Evolutionary conservation across 2,797 vertebrate genomes (phyloP).

Genomic region (Crax fasciolata): DNA sequence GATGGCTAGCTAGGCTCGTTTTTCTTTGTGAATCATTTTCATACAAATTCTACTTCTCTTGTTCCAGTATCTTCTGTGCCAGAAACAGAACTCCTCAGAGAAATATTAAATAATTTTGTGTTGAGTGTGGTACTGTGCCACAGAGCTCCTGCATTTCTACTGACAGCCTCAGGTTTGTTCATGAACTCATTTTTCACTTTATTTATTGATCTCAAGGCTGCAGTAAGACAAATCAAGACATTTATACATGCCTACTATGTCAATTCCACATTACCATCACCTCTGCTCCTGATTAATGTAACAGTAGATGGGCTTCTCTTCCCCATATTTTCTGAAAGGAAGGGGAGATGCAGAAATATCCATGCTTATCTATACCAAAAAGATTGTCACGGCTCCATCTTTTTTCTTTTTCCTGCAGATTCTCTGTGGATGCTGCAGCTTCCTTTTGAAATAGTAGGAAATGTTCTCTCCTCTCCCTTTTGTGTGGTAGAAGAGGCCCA

Average conservation of each 20-base stretch:
- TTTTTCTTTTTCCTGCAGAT: neutral
- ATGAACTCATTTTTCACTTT: constrained; percentile 37
- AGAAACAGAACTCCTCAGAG: constrained; percentile 2
- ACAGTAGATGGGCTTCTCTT: neutral
- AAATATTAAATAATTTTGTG: constrained; percentile 61
- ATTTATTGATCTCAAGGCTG: constrained; percentile 50
- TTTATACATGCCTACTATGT: constrained; percentile 10
- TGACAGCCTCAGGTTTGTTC: constrained; percentile 21
- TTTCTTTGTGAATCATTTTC: neutral
- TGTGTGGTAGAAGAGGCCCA: neutral
- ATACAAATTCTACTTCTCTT: neutral
- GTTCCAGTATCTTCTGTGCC: neutral
- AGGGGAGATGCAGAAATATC: neutral
- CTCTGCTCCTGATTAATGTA: constrained; percentile 21
- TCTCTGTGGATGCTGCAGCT: neutral
- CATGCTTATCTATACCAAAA: neutral
- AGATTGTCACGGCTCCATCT: neutral
- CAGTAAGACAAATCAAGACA: constrained; percentile 56
- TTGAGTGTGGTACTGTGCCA: neutral
- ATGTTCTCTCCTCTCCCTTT: neutral
- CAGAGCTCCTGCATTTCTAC: constrained; percentile 29
- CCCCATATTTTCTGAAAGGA: neutral
- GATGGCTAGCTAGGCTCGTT: neutral
- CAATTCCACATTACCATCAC: constrained; percentile 1
- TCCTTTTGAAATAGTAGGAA: neutral